Evolutionary conservation across 2,113 vertebrate genomes (phyloP).

Genomic region (Raja brachyura): DNA sequence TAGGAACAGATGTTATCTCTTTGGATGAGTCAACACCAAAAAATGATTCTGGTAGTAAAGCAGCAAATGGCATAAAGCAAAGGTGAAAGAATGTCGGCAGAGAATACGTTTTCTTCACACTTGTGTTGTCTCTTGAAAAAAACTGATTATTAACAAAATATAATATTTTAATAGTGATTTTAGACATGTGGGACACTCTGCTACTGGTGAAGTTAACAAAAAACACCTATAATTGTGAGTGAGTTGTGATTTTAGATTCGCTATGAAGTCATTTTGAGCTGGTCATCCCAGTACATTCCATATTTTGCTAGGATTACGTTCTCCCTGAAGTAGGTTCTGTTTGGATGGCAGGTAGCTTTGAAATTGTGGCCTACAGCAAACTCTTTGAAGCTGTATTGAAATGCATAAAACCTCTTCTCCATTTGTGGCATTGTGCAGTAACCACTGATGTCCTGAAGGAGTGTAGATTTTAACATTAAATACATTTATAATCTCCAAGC

Average conservation of each 20-base stretch:
- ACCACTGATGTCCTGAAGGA: not conserved
- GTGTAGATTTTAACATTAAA: not conserved
- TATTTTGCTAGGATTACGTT: not conserved
- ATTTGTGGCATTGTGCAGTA: not conserved
- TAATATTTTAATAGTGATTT: not conserved
- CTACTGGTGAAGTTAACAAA: not conserved
- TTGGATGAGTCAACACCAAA: not conserved
- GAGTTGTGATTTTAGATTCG: not conserved
- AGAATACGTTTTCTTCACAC: not conserved
- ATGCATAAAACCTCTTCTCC: not conserved
- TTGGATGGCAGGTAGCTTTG: not conserved
- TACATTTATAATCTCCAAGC: not conserved
- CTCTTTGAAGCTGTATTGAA: not conserved
- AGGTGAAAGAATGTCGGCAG: not conserved
- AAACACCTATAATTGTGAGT: not conserved
- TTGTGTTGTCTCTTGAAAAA: not conserved
- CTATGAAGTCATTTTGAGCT: not conserved
- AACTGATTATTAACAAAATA: not conserved
- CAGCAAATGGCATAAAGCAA: not conserved
- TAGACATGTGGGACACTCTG: not conserved
- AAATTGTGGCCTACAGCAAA: not conserved
- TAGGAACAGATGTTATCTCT: not conserved
- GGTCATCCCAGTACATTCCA: not conserved
- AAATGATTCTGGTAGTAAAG: conserved; percentile 11
- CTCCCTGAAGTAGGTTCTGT: not conserved